Evolutionary conservation across 2,888 invertebrate genomes (phyloP), one percentile per base, ranked within the genome.

Genomic region (Nemurella pictetii): DNA sequence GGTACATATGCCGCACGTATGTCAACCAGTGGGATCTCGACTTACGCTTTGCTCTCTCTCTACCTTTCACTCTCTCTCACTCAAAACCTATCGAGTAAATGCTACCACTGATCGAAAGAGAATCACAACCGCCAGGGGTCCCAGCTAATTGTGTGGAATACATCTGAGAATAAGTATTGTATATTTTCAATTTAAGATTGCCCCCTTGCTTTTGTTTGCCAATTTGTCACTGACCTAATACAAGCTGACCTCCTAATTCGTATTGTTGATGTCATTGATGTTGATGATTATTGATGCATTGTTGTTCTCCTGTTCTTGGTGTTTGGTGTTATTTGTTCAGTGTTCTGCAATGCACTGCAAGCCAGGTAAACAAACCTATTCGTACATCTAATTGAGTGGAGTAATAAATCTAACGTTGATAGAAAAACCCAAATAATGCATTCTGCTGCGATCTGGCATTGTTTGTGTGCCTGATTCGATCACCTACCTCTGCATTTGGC

Each of bases 1-100:
- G 89, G 97, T 96, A 87, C 96, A 97, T 90, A 97, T 97, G 97
- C 97, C 97, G 87, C 96, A 97, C 93, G 97, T 97, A 92, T 92
- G 95, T 94, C 93, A n/a, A 7, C 26, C 82, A 82, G 82, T 82
- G 82, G 82, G 55, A 72, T 82, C 82, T 82, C 82, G 82, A 82
- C 82, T 82, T 82, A 4, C 28, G 55, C 29, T 78, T 30, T n/a
- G n/a, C 55, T 28, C 82, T 5, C 72, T 72, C 20, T 55, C 72
- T n/a, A n/a, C n/a, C n/a, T n/a, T n/a, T 55, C 55, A 20, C 55
- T 12, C 55, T 55, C 55, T 55, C 55, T 55, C 55, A 55, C 55
- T 12, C 55, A 12, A 55, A 55, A 55, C 55, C 9, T 20, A 7
- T 20, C 20, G 55, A 12, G 9, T 55, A 55, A 55, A 55, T 2